Evolutionary conservation across 2,888 invertebrate genomes (phyloP).

Genomic region (Ophion ventricosus): DNA sequence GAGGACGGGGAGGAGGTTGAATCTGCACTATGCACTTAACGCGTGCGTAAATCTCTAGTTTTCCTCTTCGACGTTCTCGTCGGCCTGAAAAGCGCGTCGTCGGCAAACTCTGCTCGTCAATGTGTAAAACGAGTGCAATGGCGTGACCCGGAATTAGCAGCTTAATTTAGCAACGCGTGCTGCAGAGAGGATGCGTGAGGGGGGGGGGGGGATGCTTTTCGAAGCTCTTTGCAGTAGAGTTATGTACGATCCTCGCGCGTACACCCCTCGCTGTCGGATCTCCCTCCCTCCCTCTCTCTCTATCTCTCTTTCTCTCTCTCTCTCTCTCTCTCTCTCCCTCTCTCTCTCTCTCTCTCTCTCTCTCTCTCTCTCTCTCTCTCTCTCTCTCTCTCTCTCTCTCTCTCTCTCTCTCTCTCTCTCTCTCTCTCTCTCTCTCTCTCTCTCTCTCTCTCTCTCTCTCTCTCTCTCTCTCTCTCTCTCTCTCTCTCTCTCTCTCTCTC

Average conservation of each 20-base stretch:
- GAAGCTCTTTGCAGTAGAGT: constrained; percentile 10
- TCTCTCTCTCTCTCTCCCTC: too few relatives aligned
- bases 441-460: too few relatives aligned
- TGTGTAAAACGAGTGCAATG: constrained; percentile 49
- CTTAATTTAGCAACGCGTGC: constrained; percentile 70
- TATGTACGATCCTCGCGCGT: constrained; percentile 12
- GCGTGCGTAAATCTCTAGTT: neutral
- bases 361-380: constrained; percentile 6
- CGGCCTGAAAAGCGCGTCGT: neutral
- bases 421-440: constrained; percentile 7
- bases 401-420: too few relatives aligned
- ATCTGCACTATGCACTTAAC: too few relatives aligned
- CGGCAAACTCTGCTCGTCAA: neutral
- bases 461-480: constrained; percentile 50
- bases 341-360: too few relatives aligned
- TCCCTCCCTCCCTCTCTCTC: too few relatives aligned
- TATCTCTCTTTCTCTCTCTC: constrained; percentile 26
- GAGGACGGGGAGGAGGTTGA: too few relatives aligned
- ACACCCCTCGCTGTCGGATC: constrained; percentile 29
- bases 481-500: too few relatives aligned
- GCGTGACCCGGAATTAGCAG: constrained; percentile 69
- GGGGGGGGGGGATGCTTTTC: constrained; percentile 16
- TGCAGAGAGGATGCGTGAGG: neutral
- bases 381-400: too few relatives aligned
- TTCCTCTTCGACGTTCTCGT: constrained; percentile 2